Conservation (phyloP, 1,140 invertebrate species). For the Eulimnadia texana region DNA sequence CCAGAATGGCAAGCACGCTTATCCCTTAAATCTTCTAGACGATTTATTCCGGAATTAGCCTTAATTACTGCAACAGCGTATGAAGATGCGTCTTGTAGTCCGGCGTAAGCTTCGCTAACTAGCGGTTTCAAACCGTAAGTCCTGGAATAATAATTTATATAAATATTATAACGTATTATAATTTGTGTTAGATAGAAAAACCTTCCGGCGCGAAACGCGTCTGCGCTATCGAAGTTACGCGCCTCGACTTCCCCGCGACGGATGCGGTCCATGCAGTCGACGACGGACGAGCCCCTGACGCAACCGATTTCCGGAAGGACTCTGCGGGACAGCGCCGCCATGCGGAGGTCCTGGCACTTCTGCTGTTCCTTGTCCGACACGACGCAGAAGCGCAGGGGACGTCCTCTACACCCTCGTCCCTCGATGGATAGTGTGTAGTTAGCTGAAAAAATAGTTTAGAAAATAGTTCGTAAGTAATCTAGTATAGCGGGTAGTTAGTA, state of each 20-base stretch:
- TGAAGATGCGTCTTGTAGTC: slow-evolving; percentile 28
- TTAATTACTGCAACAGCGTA: slow-evolving; percentile 53
- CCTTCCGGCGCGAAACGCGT: slow-evolving; percentile 38
- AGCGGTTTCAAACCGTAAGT: slow-evolving; percentile 45
- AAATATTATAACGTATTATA: background rate
- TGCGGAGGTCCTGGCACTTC: slow-evolving; percentile 51
- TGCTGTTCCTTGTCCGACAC: slow-evolving; percentile 38
- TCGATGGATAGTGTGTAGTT: slow-evolving; percentile 67
- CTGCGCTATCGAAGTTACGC: slow-evolving; percentile 42
- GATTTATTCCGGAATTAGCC: slow-evolving; percentile 38
- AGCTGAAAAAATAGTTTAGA: slow-evolving; percentile 27
- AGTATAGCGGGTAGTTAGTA: too few relatives aligned
- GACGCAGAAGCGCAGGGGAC: slow-evolving; percentile 44
- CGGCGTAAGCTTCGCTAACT: slow-evolving; percentile 42
- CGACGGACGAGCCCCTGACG: slow-evolving; percentile 33
- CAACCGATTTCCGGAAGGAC: slow-evolving; percentile 54
- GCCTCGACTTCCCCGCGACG: slow-evolving; percentile 46
- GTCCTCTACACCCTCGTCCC: slow-evolving; percentile 42
- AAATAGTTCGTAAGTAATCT: background rate
- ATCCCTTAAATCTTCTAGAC: slow-evolving; percentile 43
- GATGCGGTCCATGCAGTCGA: slow-evolving; percentile 50
- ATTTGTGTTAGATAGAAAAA: slow-evolving; percentile 19
- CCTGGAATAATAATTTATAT: slow-evolving; percentile 3
- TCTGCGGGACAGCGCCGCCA: slow-evolving; percentile 52
- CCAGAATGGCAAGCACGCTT: slow-evolving; percentile 46